These are phyloP conservation scores for Rhodeus uyekii DNA, from an alignment of 2,797 vertebrate species.

Conservation along the genomic window DNA sequence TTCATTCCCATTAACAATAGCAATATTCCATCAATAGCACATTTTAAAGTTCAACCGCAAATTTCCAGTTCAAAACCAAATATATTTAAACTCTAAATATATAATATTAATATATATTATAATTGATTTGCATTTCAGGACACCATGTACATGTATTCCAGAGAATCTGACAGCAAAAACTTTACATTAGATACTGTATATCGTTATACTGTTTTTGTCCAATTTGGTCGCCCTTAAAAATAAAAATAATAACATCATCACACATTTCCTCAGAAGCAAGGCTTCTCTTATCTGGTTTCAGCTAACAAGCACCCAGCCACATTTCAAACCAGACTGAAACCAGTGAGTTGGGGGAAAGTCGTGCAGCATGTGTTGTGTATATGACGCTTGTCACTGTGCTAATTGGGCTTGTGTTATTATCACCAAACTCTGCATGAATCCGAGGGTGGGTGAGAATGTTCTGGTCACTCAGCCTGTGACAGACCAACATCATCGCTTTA, in stretches of 20 bases:
- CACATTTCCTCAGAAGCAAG: not conserved
- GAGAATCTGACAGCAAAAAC: not conserved
- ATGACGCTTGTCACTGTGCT: not conserved
- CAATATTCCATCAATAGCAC: no score
- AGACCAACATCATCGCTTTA: not conserved
- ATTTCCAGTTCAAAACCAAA: no score
- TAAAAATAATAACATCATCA: slow-evolving; percentile 6
- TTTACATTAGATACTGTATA: not conserved
- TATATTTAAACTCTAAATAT: no score
- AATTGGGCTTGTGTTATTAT: slow-evolving; percentile 17
- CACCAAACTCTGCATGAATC: slow-evolving; percentile 27
- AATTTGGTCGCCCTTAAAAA: not conserved
- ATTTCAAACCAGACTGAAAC: slow-evolving; percentile 33
- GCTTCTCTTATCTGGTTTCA: slow-evolving; percentile 2
- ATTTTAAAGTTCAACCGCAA: no score
- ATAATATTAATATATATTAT: not conserved
- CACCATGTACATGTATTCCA: not conserved
- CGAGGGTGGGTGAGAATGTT: not conserved
- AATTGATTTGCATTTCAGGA: not conserved
- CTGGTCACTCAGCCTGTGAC: not conserved
- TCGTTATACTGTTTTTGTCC: not conserved
- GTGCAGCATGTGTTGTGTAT: not conserved
- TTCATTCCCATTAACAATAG: no score
- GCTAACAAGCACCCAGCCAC: slow-evolving; percentile 19
- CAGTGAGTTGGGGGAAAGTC: slow-evolving; percentile 19